A percentile compares a stretch with the other conserved stretches of the same genome.
These are phyloP conservation scores for Argentina silus DNA, from an alignment of 2,797 vertebrate species.

Conservation along the genomic window DNA sequence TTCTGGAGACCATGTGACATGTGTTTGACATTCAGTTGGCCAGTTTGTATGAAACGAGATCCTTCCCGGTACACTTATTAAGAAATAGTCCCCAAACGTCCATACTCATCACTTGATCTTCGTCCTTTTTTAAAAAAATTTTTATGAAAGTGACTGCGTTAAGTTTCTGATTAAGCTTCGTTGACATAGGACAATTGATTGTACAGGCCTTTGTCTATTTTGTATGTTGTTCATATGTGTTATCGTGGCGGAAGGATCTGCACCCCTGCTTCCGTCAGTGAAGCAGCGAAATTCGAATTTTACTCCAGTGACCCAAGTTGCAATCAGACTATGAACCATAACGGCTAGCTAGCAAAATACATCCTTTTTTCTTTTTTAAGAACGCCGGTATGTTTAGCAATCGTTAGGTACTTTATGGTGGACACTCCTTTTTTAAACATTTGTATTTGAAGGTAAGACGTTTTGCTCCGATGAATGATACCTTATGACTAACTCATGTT, in stretches of 20 bases:
- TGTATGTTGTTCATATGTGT: background rate
- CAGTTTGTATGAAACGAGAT: constrained; percentile 71
- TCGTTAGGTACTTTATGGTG: background rate
- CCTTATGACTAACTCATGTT: background rate
- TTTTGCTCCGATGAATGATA: background rate
- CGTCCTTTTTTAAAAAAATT: background rate
- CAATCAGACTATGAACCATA: no score
- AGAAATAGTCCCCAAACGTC: constrained; percentile 14
- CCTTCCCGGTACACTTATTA: constrained; percentile 8
- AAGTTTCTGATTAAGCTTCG: background rate
- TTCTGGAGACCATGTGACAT: constrained; percentile 51
- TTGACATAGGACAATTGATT: background rate
- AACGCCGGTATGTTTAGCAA: background rate
- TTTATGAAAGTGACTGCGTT: no score
- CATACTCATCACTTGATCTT: background rate
- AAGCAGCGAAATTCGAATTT: background rate
- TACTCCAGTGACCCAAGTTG: background rate
- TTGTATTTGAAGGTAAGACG: constrained; percentile 2
- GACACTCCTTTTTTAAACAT: background rate
- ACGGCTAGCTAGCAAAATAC: background rate
- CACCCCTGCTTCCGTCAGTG: background rate
- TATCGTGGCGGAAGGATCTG: constrained; percentile 6
- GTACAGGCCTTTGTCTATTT: background rate
- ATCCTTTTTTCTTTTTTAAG: background rate
- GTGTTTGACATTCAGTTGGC: constrained; percentile 60